phyloP scores from a whole-genome alignment of 2,797 vertebrate species.

The Lacerta viridis region DNA sequence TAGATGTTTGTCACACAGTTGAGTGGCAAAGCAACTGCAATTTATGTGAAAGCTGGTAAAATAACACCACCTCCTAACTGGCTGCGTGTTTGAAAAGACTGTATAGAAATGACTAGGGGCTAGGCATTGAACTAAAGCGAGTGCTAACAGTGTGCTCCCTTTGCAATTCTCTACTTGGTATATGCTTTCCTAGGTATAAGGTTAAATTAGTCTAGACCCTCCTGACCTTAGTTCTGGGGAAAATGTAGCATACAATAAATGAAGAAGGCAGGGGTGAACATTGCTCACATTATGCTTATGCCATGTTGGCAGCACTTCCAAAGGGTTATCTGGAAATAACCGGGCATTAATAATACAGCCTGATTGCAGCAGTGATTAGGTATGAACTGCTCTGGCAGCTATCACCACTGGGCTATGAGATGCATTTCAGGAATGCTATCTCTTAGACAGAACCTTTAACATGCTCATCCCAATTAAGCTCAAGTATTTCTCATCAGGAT shows the following conservation, averaged over 20 bases:
- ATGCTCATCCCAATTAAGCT: slow-evolving; percentile 3
- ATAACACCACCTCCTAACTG: neutral
- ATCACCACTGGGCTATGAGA: neutral
- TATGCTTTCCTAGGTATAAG: neutral
- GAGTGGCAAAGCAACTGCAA: neutral
- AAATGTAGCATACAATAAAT: neutral
- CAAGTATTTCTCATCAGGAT: slow-evolving; percentile 11
- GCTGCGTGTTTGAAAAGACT: neutral
- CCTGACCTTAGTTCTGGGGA: neutral
- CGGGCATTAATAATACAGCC: slow-evolving; percentile 1
- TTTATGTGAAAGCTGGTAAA: neutral
- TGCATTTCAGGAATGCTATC: neutral
- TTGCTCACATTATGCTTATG: neutral
- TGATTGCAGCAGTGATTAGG: slow-evolving; percentile 18
- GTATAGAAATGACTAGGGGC: neutral
- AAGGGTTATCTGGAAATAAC: slow-evolving; percentile 5
- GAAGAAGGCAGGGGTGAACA: neutral
- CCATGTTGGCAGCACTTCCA: neutral
- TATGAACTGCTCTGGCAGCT: slow-evolving; percentile 2
- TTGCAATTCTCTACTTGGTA: neutral
- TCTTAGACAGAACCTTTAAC: neutral
- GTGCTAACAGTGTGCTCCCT: neutral
- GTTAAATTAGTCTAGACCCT: neutral
- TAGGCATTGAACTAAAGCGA: neutral
- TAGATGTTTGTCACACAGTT: neutral